Percentiles rank a stretch among this genome's conserved stretches.
Evolutionary conservation across 2,797 vertebrate species (phyloP).

Genomic region (Pipistrellus nathusii): DNA sequence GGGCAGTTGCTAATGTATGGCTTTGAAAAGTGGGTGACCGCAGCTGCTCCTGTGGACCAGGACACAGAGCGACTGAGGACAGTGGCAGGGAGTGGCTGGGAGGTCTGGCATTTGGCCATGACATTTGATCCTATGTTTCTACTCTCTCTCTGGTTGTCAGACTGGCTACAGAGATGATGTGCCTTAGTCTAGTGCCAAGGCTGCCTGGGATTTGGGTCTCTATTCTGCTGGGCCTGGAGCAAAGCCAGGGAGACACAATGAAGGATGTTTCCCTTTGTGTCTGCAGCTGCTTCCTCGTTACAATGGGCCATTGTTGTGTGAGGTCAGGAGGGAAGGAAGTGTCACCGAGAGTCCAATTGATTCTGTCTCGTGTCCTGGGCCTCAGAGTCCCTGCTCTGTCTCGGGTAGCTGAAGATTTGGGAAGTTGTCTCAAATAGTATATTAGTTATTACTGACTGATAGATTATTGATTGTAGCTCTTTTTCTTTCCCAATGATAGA

Average conservation of each 20-base stretch:
- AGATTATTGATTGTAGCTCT: slow-evolving; percentile 60
- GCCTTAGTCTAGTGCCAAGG: not conserved
- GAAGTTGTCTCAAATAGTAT: slow-evolving; percentile 61
- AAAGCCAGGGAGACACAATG: slow-evolving; percentile 70
- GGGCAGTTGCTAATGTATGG: not conserved
- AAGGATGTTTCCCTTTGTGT: slow-evolving; percentile 78
- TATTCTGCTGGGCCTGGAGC: slow-evolving; percentile 57
- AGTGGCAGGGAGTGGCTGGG: not conserved
- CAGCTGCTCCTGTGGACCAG: not conserved
- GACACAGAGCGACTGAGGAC: not conserved
- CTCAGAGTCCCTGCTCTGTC: slow-evolving; percentile 30
- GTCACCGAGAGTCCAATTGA: slow-evolving; percentile 57
- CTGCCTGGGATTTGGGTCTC: slow-evolving; percentile 51
- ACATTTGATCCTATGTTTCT: not conserved
- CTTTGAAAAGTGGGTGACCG: not conserved
- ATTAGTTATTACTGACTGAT: slow-evolving; percentile 65
- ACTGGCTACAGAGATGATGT: not conserved
- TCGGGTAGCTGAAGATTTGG: slow-evolving; percentile 48
- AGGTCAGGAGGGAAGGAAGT: slow-evolving; percentile 9
- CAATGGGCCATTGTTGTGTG: slow-evolving; percentile 63
- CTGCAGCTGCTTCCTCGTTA: slow-evolving; percentile 70
- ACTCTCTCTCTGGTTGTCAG: not conserved
- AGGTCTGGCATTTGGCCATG: not conserved
- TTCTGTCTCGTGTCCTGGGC: slow-evolving; percentile 49
- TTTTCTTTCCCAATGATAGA: slow-evolving; percentile 42